These are phyloP conservation scores for Andrena minutula DNA, from an alignment of 2,888 invertebrate genomes.

Conservation along the genomic window DNA sequence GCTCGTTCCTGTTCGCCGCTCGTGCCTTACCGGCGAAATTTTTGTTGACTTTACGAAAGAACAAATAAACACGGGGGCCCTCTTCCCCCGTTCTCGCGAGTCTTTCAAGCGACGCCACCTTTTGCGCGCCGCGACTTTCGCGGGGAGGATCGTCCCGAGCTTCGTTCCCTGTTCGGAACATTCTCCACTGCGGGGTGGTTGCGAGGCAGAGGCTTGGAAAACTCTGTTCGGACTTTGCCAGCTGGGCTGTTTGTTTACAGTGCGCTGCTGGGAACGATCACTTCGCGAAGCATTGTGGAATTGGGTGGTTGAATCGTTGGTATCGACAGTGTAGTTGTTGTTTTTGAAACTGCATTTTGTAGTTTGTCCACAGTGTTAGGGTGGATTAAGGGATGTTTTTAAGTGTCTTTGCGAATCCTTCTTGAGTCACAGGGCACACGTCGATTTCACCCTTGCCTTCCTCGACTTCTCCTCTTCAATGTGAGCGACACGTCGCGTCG, in stretches of 20 bases:
- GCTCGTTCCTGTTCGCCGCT: slow-evolving; percentile 49
- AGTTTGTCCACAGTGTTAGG: slow-evolving; percentile 6
- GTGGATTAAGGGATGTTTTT: neutral
- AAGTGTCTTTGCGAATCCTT: neutral
- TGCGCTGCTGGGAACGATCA: no score
- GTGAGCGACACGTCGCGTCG: slow-evolving; percentile 40
- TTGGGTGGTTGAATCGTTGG: no score
- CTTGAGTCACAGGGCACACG: neutral
- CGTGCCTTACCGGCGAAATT: slow-evolving; percentile 65
- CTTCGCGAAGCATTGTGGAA: no score
- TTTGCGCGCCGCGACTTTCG: neutral
- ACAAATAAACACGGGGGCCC: slow-evolving; percentile 63
- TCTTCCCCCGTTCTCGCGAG: slow-evolving; percentile 19
- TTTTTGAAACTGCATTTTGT: neutral
- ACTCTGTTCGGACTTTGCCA: no score
- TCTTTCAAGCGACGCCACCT: neutral
- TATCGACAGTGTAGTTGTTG: no score
- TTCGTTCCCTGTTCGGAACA: no score
- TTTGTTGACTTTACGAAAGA: slow-evolving; percentile 71
- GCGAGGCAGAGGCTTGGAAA: no score
- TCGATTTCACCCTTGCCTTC: slow-evolving; percentile 19
- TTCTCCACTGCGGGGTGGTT: no score
- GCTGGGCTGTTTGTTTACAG: no score
- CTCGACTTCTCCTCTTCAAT: slow-evolving; percentile 11
- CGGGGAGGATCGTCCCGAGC: neutral